Percentiles rank a stretch among this genome's conserved stretches.
phyloP scores from a whole-genome alignment of 2,888 invertebrate genomes.

The Parnassius orleans region DNA sequence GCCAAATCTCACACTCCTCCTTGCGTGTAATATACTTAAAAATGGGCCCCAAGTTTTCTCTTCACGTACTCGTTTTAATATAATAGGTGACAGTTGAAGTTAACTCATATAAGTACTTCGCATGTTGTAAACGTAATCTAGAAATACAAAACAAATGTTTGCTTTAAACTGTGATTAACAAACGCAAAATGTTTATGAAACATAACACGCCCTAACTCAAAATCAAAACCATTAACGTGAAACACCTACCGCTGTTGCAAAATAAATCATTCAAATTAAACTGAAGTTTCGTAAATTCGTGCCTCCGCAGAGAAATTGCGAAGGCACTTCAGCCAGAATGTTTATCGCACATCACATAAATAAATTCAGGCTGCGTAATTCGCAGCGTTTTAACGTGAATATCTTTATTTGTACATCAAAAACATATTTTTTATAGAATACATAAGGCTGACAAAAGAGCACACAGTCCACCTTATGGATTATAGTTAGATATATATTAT shows the following conservation, averaged over 20 bases:
- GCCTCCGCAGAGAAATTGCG: slow-evolving; percentile 33
- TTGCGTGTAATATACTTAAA: too few species aligned
- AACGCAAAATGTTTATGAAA: slow-evolving; percentile 15
- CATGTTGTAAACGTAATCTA: too few species aligned
- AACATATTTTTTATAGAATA: too few species aligned
- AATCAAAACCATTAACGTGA: slow-evolving; percentile 25
- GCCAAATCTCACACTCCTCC: too few species aligned
- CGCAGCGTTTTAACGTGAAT: slow-evolving; percentile 19
- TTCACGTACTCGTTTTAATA: too few species aligned
- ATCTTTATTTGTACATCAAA: slow-evolving; percentile 13
- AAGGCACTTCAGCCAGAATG: slow-evolving; percentile 33
- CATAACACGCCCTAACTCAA: slow-evolving; percentile 11
- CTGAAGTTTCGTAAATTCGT: slow-evolving; percentile 37
- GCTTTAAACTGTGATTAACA: not conserved
- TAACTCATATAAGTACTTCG: too few species aligned
- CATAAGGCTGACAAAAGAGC: too few species aligned
- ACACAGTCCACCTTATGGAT: too few species aligned
- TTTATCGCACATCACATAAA: slow-evolving; percentile 38
- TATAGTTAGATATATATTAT: too few species aligned
- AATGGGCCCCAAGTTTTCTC: too few species aligned
- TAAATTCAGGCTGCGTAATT: slow-evolving; percentile 31
- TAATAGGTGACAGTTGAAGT: too few species aligned
- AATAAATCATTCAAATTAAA: slow-evolving; percentile 38
- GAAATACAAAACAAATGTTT: too few species aligned
- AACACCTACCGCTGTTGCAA: slow-evolving; percentile 25